phyloP scores from a whole-genome alignment of 1,140 invertebrate species.

The Dryas iulia region DNA sequence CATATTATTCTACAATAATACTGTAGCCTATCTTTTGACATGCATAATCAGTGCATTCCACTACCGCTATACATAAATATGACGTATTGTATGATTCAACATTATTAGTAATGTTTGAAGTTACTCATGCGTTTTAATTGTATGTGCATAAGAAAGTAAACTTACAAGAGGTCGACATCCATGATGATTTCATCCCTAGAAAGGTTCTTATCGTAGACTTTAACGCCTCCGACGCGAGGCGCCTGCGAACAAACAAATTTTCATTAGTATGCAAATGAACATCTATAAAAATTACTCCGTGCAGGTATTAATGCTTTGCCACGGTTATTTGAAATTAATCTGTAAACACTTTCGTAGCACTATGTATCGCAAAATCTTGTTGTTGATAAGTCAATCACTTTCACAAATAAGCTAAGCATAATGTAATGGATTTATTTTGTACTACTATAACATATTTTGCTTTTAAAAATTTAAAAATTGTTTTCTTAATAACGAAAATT shows the following conservation, averaged over 20 bases:
- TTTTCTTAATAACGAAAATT: too few relatives aligned
- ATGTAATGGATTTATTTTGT: too few relatives aligned
- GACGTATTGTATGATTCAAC: not conserved
- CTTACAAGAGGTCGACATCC: slow-evolving; percentile 96
- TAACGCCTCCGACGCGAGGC: slow-evolving; percentile 94
- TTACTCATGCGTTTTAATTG: slow-evolving; percentile 2
- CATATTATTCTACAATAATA: not conserved
- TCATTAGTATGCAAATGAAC: not conserved
- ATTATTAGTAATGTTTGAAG: not conserved
- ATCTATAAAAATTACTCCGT: not conserved
- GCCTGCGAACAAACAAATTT: slow-evolving; percentile 84
- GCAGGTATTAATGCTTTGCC: not conserved
- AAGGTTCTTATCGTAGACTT: slow-evolving; percentile 96
- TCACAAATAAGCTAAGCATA: too few relatives aligned
- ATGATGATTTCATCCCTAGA: slow-evolving; percentile 97
- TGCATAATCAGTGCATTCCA: not conserved
- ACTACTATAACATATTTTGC: too few relatives aligned
- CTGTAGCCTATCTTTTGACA: not conserved
- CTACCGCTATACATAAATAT: not conserved
- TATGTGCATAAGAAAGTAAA: slow-evolving; percentile 40
- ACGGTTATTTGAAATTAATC: not conserved
- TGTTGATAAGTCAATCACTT: not conserved
- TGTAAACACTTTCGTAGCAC: not conserved
- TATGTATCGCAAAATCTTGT: not conserved
- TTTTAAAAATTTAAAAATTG: too few relatives aligned